phyloP scores from a whole-genome alignment of 2,888 invertebrate genomes.

The Campoplex capitator region DNA sequence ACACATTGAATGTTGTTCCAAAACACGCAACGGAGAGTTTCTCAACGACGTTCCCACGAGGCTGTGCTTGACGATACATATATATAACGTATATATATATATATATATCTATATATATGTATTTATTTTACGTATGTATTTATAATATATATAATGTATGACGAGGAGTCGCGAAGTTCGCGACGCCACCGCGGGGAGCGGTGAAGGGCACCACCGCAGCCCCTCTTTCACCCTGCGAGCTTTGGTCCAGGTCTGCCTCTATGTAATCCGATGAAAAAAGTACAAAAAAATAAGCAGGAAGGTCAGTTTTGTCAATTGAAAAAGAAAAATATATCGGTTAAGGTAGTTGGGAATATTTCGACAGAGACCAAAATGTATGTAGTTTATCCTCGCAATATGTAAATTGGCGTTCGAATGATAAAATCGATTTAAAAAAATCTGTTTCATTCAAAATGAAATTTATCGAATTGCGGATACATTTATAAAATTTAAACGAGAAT shows the following conservation, averaged over 20 bases:
- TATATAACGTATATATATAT: slow-evolving; percentile 34
- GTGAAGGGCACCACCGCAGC: slow-evolving; percentile 83
- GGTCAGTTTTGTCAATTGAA: slow-evolving; percentile 3
- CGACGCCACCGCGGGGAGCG: slow-evolving; percentile 74
- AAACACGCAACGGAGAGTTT: slow-evolving; percentile 31
- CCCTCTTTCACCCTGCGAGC: slow-evolving; percentile 87
- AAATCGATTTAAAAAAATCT: too few relatives aligned
- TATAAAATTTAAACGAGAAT: too few relatives aligned
- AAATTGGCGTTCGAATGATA: too few relatives aligned
- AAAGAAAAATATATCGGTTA: neutral
- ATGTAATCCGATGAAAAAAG: slow-evolving; percentile 61
- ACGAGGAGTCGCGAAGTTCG: slow-evolving; percentile 66
- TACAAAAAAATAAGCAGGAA: slow-evolving; percentile 33
- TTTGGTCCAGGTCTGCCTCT: slow-evolving; percentile 87
- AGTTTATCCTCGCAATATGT: too few relatives aligned
- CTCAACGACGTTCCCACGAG: slow-evolving; percentile 40
- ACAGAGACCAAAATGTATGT: too few relatives aligned
- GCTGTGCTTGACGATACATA: slow-evolving; percentile 45
- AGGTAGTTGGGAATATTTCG: too few relatives aligned
- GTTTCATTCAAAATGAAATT: too few relatives aligned
- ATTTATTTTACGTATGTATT: slow-evolving; percentile 48
- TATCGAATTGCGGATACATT: too few relatives aligned
- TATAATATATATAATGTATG: slow-evolving; percentile 58
- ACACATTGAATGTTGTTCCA: slow-evolving; percentile 38
- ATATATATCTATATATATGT: slow-evolving; percentile 24